Conservation (phyloP, 2,113 vertebrate genomes). For the Naja naja region DNA sequence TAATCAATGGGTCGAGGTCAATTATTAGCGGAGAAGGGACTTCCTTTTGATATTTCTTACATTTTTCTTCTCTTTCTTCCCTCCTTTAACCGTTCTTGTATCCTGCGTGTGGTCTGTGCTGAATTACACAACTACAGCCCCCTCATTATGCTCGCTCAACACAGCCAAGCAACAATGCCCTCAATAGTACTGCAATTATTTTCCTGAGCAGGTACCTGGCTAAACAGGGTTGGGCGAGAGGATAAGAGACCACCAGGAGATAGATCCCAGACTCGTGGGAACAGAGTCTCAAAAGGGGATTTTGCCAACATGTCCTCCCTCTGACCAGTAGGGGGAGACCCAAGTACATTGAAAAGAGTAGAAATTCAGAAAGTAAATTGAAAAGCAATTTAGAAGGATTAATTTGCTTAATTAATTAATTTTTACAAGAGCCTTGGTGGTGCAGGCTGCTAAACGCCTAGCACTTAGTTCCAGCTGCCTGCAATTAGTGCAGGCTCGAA, state of each 20-base stretch:
- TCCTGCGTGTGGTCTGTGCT: neutral
- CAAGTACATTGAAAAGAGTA: neutral
- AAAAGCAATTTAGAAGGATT: neutral
- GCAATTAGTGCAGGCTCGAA: no score
- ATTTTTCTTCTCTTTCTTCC: neutral
- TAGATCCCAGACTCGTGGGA: neutral
- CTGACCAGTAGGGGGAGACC: constrained; percentile 19
- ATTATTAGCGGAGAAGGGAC: neutral
- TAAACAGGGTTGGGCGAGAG: neutral
- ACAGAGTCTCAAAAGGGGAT: neutral
- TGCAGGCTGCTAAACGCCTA: no score
- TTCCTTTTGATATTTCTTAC: neutral
- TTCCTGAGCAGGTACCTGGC: neutral
- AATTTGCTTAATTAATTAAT: no score
- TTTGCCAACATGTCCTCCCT: neutral
- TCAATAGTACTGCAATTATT: neutral
- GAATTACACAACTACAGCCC: neutral
- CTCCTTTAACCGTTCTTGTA: neutral
- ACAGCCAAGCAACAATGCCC: neutral
- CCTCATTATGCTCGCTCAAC: neutral
- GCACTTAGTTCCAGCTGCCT: no score
- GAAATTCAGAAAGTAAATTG: neutral
- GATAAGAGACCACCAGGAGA: neutral
- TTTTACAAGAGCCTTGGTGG: no score
- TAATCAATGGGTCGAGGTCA: neutral